A percentile compares a stretch with the other conserved stretches of the same genome.
Evolutionary conservation across 2,797 vertebrate species (phyloP).

Genomic region (Tamandua tetradactyla): DNA sequence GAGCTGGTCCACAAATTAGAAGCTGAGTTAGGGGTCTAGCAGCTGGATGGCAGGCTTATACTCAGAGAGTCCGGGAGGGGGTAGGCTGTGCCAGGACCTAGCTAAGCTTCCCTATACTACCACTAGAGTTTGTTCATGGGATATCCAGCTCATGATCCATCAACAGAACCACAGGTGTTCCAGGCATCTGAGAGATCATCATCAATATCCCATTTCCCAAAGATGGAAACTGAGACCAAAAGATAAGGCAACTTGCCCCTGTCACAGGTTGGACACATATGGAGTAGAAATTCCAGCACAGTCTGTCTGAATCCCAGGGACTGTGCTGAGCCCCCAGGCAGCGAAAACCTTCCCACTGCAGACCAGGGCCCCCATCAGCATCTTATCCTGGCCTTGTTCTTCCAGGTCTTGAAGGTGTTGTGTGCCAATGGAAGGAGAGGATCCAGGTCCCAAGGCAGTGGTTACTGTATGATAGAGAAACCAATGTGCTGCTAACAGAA

Average conservation of each 20-base stretch:
- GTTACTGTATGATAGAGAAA: conserved; percentile 79
- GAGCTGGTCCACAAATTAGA: too few species aligned
- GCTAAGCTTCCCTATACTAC: too few species aligned
- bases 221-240: neutral
- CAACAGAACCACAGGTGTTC: neutral
- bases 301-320: neutral
- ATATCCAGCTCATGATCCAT: too few species aligned
- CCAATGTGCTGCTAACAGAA: neutral
- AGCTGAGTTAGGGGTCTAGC: too few species aligned
- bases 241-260: neutral
- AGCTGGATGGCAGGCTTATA: too few species aligned
- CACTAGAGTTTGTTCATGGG: too few species aligned
- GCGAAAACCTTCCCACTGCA: neutral
- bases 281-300: neutral
- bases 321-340: neutral
- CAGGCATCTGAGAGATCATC: rapidly evolving
- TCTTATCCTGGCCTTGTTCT: too few species aligned
- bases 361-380: conserved; percentile 88
- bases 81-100: too few species aligned
- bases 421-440: conserved; percentile 88
- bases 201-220: neutral
- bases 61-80: too few species aligned
- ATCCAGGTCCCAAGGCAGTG: conserved; percentile 91
- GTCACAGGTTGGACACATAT: neutral
- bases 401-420: conserved; percentile 91